Evolutionary conservation across 2,888 invertebrate genomes (phyloP), one percentile per base, ranked within the genome.

Genomic region (Cenopis cana): DNA sequence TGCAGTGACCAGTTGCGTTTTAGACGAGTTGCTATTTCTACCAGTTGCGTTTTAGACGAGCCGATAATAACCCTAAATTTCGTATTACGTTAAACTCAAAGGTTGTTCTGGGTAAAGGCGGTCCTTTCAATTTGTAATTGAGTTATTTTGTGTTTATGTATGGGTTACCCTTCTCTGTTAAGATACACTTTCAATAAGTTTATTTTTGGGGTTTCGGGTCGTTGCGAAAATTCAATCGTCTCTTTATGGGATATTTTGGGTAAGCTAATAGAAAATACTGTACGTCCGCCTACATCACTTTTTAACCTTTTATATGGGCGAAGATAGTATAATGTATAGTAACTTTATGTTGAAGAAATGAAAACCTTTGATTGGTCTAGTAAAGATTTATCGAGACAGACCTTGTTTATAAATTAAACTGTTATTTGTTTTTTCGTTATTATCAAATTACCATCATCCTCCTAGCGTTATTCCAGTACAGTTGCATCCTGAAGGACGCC

Each of bases 141-240:
- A 33, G 29, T 55, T 54, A 55, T 55, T 55, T 55, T 55, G n/a
- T n/a, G 33, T 17, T 56, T 56, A 29, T 10, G 56, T 56, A 0
- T 10, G 29, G 33, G 33, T 5, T 10, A 29, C 56, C n/a, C 4
- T 17, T n/a, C 3, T 33, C 9, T 17, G n/a, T 55, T 55, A 33
- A 14, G 33, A 36, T 11, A 33, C 11, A 9, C 10, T 11, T 56
- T 56, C 56, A 56, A 56, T 17, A 33, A 17, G 55, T 8, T 24
- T 54, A 24, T 54, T 14, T n/a, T 55, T 1, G 18, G 33, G 24
- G 1, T 12, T 29, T 14, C 6, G 20, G 24, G 20, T 38, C 38
- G 12, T 4, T 41, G 4, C 4, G 12, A 14, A 14, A 14, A 41
- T 41, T 41, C 41, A 41, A 41, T 41, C 14, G n/a, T n/a, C n/a